Base-by-base conservation (phyloP, 2,113 vertebrate genomes). In the Lagenorhynchus albirostris region DNA sequence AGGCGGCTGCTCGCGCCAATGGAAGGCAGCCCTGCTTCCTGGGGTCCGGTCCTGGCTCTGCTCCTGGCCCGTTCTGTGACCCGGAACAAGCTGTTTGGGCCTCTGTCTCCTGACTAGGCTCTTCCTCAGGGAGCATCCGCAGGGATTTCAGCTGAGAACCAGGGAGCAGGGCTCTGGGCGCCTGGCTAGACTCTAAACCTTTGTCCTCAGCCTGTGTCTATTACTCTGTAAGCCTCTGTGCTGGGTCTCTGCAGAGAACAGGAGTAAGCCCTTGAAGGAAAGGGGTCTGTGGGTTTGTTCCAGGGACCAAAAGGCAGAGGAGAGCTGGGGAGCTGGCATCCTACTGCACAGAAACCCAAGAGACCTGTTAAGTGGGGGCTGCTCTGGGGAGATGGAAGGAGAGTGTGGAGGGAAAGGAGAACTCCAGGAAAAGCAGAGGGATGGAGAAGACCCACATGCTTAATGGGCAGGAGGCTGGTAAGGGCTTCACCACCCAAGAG, bases 11-110 rank as follows among this genome's bases (percentile, higher is more conserved):
- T 63, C 17, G 41, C 29, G 89, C 91, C 44, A 93, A 89, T 94
- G 7, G 98, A 98, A 98, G 96, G 96, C 92, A 97, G 92, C 63
- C 88, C 93, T 31, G 93, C 81, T 96, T 97, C 98, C 97, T 92
- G 74, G 80, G 96, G 98, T 79, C 95, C 58, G 17, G 62, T 26
- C 36, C 87, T 98, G 96, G 97, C 98, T 91, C 77, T 55, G 93
- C 86, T 97, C 93, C 96, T 71, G 47, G 84, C 60, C 68, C 79
- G 29, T 68, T 74, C 88, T 63, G 92, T 0, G 3, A 79, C 93
- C 96, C 15, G 38, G 63, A 63, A 92, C 92, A 96, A 84, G 92
- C 96, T 98, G 94, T 77, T 83, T 18, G 15, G 68, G 79, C 63
- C 91, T 95, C 63, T 41, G 58, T 60, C 62, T 97, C 83, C 60